Percentiles rank a stretch among this genome's conserved stretches.
Conservation (phyloP, 2,113 vertebrate species). For the Leptosomus discolor region DNA sequence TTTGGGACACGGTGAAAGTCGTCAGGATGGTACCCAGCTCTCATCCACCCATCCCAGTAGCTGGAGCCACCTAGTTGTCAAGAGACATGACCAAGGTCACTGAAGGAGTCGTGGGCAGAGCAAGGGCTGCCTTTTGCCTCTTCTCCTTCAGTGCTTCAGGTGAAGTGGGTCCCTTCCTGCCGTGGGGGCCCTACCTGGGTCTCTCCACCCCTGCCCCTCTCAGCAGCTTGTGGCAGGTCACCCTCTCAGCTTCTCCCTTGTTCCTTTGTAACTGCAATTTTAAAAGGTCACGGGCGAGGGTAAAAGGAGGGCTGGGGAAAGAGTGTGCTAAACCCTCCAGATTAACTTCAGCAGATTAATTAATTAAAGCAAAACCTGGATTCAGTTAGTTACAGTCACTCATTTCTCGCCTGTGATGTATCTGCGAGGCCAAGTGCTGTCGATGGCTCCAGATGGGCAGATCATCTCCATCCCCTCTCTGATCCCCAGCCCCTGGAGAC, state of each 20-base stretch:
- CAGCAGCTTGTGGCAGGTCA: neutral
- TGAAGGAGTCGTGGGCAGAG: neutral
- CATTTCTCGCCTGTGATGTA: neutral
- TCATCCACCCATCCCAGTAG: neutral
- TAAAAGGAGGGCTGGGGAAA: neutral
- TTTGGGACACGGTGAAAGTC: rapidly evolving
- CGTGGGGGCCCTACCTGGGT: rapidly evolving
- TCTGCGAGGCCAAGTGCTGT: neutral
- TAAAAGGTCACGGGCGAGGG: neutral
- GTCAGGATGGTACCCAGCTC: neutral
- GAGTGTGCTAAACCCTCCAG: neutral
- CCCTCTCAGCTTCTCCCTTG: neutral
- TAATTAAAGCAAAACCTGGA: neutral
- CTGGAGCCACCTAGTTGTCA: neutral
- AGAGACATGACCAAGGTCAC: neutral
- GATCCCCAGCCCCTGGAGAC: neutral
- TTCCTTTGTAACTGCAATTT: neutral
- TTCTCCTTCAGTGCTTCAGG: neutral
- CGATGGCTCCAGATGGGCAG: neutral
- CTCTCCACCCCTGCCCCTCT: neutral
- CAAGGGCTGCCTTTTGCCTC: neutral
- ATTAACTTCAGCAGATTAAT: neutral
- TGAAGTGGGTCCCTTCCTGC: rapidly evolving
- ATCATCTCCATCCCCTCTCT: neutral
- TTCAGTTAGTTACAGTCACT: neutral